These are phyloP conservation scores for Osmerus eperlanus DNA, from an alignment of 2,113 vertebrate genomes.

Conservation along the genomic window DNA sequence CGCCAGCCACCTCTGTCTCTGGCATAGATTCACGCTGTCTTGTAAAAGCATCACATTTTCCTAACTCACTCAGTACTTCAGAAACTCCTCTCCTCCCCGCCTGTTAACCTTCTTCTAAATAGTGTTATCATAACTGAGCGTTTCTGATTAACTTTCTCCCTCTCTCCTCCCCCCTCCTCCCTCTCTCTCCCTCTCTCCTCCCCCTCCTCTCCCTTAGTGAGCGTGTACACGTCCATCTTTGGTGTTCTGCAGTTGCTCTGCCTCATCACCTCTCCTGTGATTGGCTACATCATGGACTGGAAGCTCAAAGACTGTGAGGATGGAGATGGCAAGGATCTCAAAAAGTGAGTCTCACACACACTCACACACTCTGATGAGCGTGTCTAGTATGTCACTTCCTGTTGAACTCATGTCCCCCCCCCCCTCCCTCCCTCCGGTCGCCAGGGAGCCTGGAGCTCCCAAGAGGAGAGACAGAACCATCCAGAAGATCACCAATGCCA, in stretches of 20 bases:
- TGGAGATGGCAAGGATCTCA: slow-evolving; percentile 70
- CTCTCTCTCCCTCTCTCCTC: slow-evolving; percentile 4
- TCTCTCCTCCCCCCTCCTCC: no score
- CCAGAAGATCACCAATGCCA: slow-evolving; percentile 92
- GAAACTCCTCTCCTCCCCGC: neutral
- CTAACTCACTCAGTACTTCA: neutral
- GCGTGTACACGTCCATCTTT: slow-evolving; percentile 93
- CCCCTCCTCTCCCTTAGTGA: slow-evolving; percentile 70
- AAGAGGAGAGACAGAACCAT: slow-evolving; percentile 82
- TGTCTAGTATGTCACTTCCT: no score
- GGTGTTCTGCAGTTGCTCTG: slow-evolving; percentile 93
- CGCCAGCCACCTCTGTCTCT: neutral
- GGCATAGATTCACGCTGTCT: slow-evolving; percentile 2
- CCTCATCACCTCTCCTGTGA: slow-evolving; percentile 90
- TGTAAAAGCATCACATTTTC: slow-evolving; percentile 10
- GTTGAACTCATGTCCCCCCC: neutral
- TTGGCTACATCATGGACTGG: slow-evolving; percentile 98
- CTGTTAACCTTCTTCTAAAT: no score
- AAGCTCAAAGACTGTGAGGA: slow-evolving; percentile 88
- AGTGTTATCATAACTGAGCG: no score
- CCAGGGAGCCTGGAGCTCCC: slow-evolving; percentile 80
- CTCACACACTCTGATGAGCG: neutral
- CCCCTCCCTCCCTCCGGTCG: neutral
- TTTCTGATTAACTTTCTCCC: no score
- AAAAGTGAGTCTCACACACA: slow-evolving; percentile 69